A percentile compares a stretch with the other conserved stretches of the same genome.
Conservation (phyloP, 2,113 vertebrate species). For the Ameiurus melas region DNA sequence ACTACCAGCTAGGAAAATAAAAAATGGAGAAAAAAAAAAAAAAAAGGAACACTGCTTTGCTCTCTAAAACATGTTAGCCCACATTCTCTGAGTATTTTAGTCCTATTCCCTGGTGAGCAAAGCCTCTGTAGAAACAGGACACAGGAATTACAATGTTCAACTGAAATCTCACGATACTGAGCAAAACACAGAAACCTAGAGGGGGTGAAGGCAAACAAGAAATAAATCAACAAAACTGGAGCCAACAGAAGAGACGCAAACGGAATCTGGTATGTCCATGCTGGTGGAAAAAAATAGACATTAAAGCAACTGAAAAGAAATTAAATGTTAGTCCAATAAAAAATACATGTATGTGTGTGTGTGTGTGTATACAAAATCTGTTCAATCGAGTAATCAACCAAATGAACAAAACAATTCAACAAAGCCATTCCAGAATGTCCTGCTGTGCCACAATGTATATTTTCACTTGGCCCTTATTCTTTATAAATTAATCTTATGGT, state of each 20-base stretch:
- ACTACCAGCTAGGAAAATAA: constrained; percentile 62
- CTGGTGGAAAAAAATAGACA: constrained; percentile 80
- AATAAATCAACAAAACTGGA: constrained; percentile 76
- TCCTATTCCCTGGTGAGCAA: constrained; percentile 72
- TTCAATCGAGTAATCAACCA: constrained; percentile 69
- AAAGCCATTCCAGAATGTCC: constrained; percentile 81
- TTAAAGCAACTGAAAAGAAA: constrained; percentile 74
- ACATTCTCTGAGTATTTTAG: constrained; percentile 66
- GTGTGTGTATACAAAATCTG: constrained; percentile 58
- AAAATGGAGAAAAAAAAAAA: constrained; percentile 50
- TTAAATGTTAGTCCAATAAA: constrained; percentile 78
- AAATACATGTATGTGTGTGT: constrained; percentile 51
- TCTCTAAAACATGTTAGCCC: constrained; percentile 65
- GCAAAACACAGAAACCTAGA: constrained; percentile 81
- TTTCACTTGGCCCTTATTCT: not conserved
- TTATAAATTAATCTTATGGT: not conserved
- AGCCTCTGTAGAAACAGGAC: constrained; percentile 72
- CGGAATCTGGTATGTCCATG: constrained; percentile 82
- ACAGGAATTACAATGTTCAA: constrained; percentile 75
- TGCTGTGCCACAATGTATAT: constrained; percentile 60
- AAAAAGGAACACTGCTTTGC: constrained; percentile 43
- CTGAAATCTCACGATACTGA: constrained; percentile 71
- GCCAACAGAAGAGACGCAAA: constrained; percentile 79
- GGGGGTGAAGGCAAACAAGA: constrained; percentile 78
- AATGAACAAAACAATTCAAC: constrained; percentile 73